Percentiles rank a stretch among this genome's conserved stretches.
Conservation (phyloP, 2,888 invertebrate species). For the Zele albiditarsus region DNA sequence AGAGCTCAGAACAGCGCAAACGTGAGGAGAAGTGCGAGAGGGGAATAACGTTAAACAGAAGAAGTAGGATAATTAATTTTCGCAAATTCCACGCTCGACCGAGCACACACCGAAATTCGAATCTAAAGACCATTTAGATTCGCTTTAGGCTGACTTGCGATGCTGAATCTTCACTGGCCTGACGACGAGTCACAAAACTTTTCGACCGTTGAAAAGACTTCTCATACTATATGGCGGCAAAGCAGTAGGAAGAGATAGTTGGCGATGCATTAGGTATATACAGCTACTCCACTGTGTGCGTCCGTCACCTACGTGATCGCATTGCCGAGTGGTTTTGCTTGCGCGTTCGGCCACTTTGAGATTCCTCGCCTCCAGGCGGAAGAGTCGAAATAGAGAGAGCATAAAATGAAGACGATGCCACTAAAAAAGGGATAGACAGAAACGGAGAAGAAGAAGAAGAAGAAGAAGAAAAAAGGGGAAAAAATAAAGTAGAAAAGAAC, state of each 20-base stretch:
- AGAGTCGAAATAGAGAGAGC: slow-evolving; percentile 29
- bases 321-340: slow-evolving; percentile 45
- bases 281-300: slow-evolving; percentile 40
- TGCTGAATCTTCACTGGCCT: slow-evolving; percentile 7
- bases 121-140: slow-evolving; percentile 40
- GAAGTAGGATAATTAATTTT: slow-evolving; percentile 18
- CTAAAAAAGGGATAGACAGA: neutral
- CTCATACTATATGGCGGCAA: neutral
- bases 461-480: neutral
- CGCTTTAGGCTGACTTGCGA: neutral
- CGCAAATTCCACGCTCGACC: slow-evolving; percentile 22
- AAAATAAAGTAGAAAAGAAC: slow-evolving; percentile 23
- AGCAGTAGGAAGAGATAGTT: slow-evolving; percentile 18
- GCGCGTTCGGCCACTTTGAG: slow-evolving; percentile 44
- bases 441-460: neutral
- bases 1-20: too few species aligned
- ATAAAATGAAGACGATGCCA: slow-evolving; percentile 5
- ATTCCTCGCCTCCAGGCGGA: slow-evolving; percentile 29
- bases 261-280: slow-evolving; percentile 16
- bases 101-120: slow-evolving; percentile 21
- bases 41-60: neutral
- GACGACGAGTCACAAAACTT: slow-evolving; percentile 29
- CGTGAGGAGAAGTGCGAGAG: neutral
- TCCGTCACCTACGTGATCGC: slow-evolving; percentile 52
- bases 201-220: neutral